A percentile compares a stretch with the other conserved stretches of the same genome.
phyloP scores from a whole-genome alignment of 2,797 vertebrate genomes.

The Lates japonicus region DNA sequence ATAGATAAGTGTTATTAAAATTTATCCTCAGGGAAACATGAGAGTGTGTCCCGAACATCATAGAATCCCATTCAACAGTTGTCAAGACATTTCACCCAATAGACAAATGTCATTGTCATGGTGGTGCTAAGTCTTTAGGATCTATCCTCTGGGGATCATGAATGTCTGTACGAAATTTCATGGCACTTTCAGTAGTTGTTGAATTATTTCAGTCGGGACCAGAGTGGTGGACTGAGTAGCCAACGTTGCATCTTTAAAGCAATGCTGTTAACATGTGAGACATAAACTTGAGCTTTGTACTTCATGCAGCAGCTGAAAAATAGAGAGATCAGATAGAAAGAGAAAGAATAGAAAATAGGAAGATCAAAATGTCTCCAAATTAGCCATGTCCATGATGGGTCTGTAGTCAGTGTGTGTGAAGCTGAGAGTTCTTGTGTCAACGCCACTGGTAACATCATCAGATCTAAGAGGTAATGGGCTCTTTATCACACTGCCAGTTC shows the following conservation, averaged over 20 bases:
- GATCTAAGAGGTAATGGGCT: conserved; percentile 46
- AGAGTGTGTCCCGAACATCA: not conserved
- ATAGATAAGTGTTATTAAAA: no score
- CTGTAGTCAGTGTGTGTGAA: not conserved
- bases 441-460: conserved; percentile 31
- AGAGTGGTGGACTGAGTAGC: not conserved
- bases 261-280: not conserved
- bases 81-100: not conserved
- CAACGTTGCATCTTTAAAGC: not conserved
- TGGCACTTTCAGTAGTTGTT: not conserved
- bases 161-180: not conserved
- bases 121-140: no score
- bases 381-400: not conserved
- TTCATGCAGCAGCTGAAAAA: conserved; percentile 5
- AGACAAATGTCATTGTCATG: not conserved
- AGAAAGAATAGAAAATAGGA: not conserved
- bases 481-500: conserved; percentile 43
- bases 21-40: not conserved
- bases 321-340: no score
- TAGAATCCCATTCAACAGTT: not conserved
- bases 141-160: not conserved
- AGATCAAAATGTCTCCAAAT: conserved; percentile 6
- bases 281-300: not conserved
- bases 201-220: not conserved
- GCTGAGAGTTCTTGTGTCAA: conserved; percentile 16